These are phyloP conservation scores for Monopis laevigella DNA, from an alignment of 2,888 invertebrate genomes.

Conservation along the genomic window DNA sequence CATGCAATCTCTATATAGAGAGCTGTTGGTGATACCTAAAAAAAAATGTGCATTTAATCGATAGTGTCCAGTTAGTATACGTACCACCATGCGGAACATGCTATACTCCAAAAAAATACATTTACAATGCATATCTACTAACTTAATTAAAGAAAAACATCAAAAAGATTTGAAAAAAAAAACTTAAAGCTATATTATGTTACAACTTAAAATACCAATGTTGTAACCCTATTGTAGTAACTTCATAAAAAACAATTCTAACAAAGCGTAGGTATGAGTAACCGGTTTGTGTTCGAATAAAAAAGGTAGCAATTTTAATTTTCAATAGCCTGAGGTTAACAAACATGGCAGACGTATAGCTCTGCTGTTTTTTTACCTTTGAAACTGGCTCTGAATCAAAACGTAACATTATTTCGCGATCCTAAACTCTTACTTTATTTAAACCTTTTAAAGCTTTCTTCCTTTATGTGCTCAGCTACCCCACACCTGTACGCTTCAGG, in stretches of 20 bases:
- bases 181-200: no score
- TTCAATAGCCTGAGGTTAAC: slow-evolving; percentile 52
- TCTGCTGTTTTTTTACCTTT: slow-evolving; percentile 36
- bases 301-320: slow-evolving; percentile 48
- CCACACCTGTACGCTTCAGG: slow-evolving; percentile 56
- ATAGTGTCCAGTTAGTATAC: no score
- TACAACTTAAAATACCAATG: no score
- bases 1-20: no score
- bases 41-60: no score
- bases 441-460: slow-evolving; percentile 54
- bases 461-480: slow-evolving; percentile 51
- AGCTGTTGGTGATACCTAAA: no score
- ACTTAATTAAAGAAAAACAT: no score
- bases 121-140: no score
- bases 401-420: slow-evolving; percentile 47
- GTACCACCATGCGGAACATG: no score
- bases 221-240: no score
- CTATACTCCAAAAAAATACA: no score
- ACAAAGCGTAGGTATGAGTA: slow-evolving; percentile 6
- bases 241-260: slow-evolving; percentile 4
- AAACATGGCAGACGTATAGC: slow-evolving; percentile 33
- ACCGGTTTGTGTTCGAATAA: slow-evolving; percentile 1
- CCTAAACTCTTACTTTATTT: slow-evolving; percentile 48
- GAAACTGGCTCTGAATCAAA: slow-evolving; percentile 36
- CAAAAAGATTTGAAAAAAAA: no score